phyloP scores from a whole-genome alignment of 1,140 invertebrate species.

The Triops longicaudatus region DNA sequence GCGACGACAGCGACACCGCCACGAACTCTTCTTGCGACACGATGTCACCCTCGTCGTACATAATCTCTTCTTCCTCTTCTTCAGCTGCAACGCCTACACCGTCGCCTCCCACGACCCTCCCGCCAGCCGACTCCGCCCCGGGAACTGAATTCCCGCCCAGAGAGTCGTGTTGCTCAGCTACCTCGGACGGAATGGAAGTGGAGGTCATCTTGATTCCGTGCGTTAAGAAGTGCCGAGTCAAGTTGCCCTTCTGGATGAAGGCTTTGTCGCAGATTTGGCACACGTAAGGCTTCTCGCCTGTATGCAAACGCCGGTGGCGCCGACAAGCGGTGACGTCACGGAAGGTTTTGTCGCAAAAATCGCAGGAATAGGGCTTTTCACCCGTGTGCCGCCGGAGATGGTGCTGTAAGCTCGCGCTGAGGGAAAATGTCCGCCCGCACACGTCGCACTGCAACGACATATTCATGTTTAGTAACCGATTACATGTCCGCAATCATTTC shows the following conservation, averaged over 20 bases:
- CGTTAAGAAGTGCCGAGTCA: conserved; percentile 22
- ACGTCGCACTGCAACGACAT: conserved; percentile 33
- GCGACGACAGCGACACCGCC: background rate
- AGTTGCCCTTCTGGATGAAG: conserved; percentile 16
- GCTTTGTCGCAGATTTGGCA: conserved; percentile 24
- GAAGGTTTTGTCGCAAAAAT: conserved; percentile 24
- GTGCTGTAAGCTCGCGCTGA: conserved; percentile 22
- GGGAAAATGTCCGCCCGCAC: conserved; percentile 20
- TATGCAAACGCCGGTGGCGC: conserved; percentile 25
- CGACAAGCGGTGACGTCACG: conserved; percentile 25
- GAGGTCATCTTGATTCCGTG: conserved; percentile 19
- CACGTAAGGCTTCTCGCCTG: conserved; percentile 13
- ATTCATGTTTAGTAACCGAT: background rate
- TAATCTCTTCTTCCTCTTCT: background rate
- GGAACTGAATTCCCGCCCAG: background rate
- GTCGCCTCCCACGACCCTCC: background rate
- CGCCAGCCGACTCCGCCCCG: background rate
- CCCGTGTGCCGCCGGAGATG: conserved; percentile 37
- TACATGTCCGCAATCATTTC: background rate
- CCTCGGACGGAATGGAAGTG: background rate
- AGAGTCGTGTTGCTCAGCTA: background rate
- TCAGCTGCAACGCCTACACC: background rate
- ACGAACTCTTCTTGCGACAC: background rate
- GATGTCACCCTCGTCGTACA: background rate
- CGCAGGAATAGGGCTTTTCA: conserved; percentile 37